A percentile compares a stretch with the other conserved stretches of the same genome.
phyloP scores from a whole-genome alignment of 2,113 vertebrate species.

The Struthidea cinerea region DNA sequence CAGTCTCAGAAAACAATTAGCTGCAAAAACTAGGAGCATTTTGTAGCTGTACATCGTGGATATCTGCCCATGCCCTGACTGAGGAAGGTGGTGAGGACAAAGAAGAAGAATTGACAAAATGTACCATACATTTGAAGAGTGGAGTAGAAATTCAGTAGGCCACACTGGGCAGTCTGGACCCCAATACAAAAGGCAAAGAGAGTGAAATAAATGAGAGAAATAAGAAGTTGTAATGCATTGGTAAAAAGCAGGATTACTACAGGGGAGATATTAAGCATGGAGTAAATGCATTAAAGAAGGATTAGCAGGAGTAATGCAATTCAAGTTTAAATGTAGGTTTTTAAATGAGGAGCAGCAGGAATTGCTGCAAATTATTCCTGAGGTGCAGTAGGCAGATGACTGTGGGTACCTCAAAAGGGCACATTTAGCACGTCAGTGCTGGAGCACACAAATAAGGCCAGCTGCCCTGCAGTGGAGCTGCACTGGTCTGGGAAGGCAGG shows the following conservation, averaged over 20 bases:
- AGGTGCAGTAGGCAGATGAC: neutral
- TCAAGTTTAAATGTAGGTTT: neutral
- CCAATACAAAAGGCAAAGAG: neutral
- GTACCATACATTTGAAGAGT: neutral
- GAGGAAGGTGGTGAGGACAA: neutral
- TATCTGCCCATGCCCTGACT: neutral
- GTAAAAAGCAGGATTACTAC: neutral
- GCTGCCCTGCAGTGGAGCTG: neutral
- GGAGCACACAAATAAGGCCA: neutral
- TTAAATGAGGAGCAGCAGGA: neutral
- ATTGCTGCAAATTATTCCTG: neutral
- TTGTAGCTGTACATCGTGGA: neutral
- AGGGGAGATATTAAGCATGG: neutral
- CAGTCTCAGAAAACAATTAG: neutral
- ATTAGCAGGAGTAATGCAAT: neutral
- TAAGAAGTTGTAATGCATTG: neutral
- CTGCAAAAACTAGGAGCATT: neutral
- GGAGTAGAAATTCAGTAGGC: neutral
- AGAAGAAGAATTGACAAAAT: neutral
- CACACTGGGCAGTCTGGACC: neutral
- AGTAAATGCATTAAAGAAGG: neutral
- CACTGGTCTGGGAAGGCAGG: neutral
- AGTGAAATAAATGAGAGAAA: neutral
- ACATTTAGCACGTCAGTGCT: accelerated
- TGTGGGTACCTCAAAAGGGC: neutral